A percentile compares a stretch with the other conserved stretches of the same genome.
These are phyloP conservation scores for Ptiloglossa arizonensis DNA, from an alignment of 1,140 invertebrate species.

Conservation along the genomic window DNA sequence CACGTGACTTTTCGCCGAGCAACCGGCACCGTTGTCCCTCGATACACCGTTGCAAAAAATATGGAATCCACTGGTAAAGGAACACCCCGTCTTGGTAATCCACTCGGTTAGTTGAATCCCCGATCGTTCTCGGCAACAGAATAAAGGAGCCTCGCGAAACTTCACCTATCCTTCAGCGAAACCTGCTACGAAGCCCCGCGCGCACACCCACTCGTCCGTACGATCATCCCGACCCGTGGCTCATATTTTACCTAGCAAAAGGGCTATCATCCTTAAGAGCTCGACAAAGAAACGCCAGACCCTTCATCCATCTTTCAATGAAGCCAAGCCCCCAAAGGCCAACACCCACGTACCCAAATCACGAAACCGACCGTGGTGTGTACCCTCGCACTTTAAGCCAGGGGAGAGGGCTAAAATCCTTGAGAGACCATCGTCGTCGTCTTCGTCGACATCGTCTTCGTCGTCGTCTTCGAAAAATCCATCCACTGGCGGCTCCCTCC, in stretches of 20 bases:
- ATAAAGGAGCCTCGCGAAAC: no score
- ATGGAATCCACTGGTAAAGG: no score
- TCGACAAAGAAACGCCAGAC: neutral
- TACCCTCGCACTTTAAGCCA: neutral
- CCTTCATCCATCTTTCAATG: neutral
- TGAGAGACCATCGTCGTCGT: neutral
- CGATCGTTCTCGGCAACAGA: no score
- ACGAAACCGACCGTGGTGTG: neutral
- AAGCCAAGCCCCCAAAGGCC: neutral
- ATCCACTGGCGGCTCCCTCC: neutral
- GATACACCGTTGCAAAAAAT: no score
- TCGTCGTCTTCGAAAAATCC: neutral
- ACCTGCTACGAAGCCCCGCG: no score
- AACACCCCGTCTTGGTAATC: no score
- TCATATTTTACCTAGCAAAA: neutral
- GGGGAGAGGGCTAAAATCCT: neutral
- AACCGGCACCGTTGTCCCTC: no score
- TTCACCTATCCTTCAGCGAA: no score
- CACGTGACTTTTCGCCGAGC: no score
- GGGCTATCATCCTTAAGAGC: neutral
- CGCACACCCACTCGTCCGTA: no score
- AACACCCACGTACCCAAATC: neutral
- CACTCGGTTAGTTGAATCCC: no score
- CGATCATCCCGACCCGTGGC: neutral
- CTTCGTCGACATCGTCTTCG: no score